Percentiles rank a stretch among this genome's conserved stretches.
Evolutionary conservation across 2,113 vertebrate species (phyloP).

Genomic region (Centropus bengalensis): DNA sequence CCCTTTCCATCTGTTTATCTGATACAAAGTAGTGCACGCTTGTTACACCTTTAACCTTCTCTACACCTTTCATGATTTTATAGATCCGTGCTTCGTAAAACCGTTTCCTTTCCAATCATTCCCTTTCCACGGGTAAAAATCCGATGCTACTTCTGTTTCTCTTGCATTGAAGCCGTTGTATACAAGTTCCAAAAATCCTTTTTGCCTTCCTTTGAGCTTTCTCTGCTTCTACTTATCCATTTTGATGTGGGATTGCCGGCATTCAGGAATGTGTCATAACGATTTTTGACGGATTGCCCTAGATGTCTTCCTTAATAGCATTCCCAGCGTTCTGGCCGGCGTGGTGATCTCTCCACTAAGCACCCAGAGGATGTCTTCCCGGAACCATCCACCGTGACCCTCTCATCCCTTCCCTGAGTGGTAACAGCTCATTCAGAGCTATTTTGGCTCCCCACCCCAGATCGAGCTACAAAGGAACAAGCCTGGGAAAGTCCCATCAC

Average conservation of each 20-base stretch:
- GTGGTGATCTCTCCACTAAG: background rate
- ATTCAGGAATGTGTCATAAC: background rate
- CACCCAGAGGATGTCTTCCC: background rate
- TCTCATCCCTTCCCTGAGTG: background rate
- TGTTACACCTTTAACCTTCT: background rate
- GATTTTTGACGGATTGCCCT: background rate
- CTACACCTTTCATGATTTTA: background rate
- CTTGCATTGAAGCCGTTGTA: background rate
- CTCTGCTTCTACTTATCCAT: background rate
- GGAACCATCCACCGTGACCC: background rate
- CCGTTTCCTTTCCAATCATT: background rate
- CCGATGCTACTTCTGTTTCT: background rate
- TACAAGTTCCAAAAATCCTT: background rate
- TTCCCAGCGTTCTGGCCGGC: background rate
- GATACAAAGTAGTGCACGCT: background rate
- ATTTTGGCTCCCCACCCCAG: background rate
- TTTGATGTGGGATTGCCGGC: background rate
- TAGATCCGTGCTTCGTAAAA: background rate
- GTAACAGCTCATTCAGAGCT: background rate
- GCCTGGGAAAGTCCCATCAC: slow-evolving; percentile 7
- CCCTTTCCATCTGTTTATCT: background rate
- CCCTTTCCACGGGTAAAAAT: background rate
- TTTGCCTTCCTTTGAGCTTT: background rate
- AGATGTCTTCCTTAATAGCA: background rate
- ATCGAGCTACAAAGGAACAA: background rate